phyloP scores from a whole-genome alignment of 2,888 invertebrate genomes.

The Apamea crenata region DNA sequence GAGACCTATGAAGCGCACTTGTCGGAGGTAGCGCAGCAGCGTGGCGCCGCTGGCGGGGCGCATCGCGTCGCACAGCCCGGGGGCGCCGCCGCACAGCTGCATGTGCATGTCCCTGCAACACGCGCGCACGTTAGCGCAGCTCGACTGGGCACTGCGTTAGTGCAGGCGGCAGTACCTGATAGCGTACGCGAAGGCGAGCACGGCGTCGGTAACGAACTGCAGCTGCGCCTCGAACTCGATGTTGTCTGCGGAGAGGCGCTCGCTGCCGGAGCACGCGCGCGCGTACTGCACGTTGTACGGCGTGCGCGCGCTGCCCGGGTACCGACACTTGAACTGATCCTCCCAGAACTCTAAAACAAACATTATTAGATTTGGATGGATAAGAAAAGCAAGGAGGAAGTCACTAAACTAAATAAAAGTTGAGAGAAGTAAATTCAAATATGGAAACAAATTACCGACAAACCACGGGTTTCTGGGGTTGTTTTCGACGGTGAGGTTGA shows the following conservation, averaged over 20 bases:
- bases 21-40: conserved; percentile 95
- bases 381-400: background rate
- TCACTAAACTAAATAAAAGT: background rate
- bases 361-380: background rate
- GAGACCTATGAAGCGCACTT: conserved; percentile 93
- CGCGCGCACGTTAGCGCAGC: background rate
- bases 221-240: conserved; percentile 97
- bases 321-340: conserved; percentile 96
- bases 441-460: conserved; percentile 91
- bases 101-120: conserved; percentile 94
- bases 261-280: conserved; percentile 94
- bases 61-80: conserved; percentile 96
- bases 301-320: conserved; percentile 94
- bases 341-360: conserved; percentile 96
- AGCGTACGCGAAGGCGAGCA: conserved; percentile 97
- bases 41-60: conserved; percentile 96
- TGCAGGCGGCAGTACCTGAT: conserved; percentile 89
- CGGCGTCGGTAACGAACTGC: conserved; percentile 98
- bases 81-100: conserved; percentile 93
- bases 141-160: background rate
- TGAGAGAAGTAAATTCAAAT: background rate
- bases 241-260: conserved; percentile 93
- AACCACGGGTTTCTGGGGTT: conserved; percentile 99
- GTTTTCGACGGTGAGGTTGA: conserved; percentile 95
- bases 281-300: conserved; percentile 94